phyloP scores from a whole-genome alignment of 2,113 vertebrate genomes.

The Microtus ochrogaster region DNA sequence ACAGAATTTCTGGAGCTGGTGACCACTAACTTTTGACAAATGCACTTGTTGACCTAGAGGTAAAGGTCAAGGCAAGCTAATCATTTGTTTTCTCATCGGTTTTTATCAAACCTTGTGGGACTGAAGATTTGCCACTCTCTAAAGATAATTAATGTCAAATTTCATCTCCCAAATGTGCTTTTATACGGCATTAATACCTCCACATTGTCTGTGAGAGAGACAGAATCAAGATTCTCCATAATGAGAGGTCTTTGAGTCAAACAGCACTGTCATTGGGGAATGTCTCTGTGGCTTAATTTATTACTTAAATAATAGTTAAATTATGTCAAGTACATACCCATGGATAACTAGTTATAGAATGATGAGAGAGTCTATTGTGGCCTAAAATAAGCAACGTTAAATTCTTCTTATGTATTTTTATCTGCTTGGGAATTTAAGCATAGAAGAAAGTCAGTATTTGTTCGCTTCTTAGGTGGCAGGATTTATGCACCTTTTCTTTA shows the following conservation, averaged over 20 bases:
- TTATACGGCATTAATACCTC: neutral
- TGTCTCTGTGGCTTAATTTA: neutral
- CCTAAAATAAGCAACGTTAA: neutral
- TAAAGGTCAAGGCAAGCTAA: neutral
- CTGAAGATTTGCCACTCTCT: neutral
- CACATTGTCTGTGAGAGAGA: neutral
- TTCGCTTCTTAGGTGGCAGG: neutral
- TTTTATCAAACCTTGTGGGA: neutral
- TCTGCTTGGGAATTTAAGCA: neutral
- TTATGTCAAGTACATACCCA: neutral
- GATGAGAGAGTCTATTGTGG: neutral
- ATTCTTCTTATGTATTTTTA: neutral
- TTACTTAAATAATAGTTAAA: neutral
- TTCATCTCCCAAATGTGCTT: conserved; percentile 20
- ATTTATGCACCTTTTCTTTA: neutral
- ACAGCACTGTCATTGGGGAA: neutral
- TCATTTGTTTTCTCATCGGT: neutral
- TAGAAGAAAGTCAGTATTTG: neutral
- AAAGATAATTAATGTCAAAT: neutral
- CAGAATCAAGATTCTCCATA: neutral
- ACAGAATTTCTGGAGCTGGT: neutral
- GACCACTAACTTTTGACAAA: neutral
- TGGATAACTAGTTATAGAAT: neutral
- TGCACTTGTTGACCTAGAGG: neutral
- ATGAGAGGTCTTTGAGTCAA: neutral